Evolutionary conservation across 2,113 vertebrate species (phyloP).

Genomic region (Neopipo cinnamomea): DNA sequence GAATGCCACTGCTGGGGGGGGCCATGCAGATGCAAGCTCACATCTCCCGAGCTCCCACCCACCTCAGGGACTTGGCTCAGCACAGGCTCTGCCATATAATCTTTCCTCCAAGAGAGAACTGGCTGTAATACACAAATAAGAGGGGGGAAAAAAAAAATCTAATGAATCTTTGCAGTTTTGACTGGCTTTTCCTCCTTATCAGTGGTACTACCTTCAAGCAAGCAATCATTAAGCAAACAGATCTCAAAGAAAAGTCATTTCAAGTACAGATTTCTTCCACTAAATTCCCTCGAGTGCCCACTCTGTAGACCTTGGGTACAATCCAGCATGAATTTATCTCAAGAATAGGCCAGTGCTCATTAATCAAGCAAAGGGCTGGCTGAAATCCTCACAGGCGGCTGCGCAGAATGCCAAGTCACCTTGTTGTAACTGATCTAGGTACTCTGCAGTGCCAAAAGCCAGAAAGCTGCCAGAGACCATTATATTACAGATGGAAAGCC

Average conservation of each 20-base stretch:
- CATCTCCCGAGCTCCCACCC: neutral
- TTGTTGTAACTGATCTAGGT: slow-evolving; percentile 31
- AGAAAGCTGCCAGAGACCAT: slow-evolving; percentile 10
- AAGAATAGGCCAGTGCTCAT: slow-evolving; percentile 50
- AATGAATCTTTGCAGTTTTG: neutral
- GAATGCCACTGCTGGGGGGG: neutral
- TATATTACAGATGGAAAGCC: slow-evolving; percentile 1
- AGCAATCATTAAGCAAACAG: slow-evolving; percentile 63
- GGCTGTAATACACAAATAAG: neutral
- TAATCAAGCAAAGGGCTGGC: slow-evolving; percentile 68
- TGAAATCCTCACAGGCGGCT: slow-evolving; percentile 33
- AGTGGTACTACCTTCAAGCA: slow-evolving; percentile 54
- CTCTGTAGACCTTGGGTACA: slow-evolving; percentile 52
- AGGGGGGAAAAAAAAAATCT: neutral
- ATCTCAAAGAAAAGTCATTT: slow-evolving; percentile 67
- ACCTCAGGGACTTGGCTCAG: neutral
- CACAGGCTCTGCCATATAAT: neutral
- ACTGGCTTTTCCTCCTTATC: slow-evolving; percentile 34
- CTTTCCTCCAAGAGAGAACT: neutral
- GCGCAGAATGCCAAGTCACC: slow-evolving; percentile 15
- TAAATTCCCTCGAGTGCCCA: slow-evolving; percentile 29
- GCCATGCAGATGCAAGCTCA: neutral
- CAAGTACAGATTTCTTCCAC: slow-evolving; percentile 33
- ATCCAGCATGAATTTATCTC: slow-evolving; percentile 58
- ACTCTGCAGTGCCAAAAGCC: neutral